A percentile compares a stretch with the other conserved stretches of the same genome.
Evolutionary conservation across 2,888 invertebrate species (phyloP).

Genomic region (Blera fallax): DNA sequence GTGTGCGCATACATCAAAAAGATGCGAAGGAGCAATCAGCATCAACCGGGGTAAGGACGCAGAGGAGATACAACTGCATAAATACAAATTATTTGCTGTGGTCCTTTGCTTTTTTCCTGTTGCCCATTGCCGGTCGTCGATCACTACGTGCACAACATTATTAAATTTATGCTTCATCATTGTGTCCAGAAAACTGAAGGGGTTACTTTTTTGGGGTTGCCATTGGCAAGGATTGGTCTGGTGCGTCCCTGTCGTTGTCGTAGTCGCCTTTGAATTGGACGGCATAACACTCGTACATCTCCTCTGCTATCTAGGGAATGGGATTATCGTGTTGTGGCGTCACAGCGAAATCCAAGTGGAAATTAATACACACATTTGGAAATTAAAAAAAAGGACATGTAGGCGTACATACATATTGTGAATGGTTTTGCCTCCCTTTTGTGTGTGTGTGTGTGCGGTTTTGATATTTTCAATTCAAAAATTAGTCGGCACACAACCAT

Average conservation of each 20-base stretch:
- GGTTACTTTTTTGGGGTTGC: background rate
- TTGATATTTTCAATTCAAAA: constrained; percentile 34
- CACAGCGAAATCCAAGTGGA: constrained; percentile 25
- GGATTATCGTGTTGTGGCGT: constrained; percentile 40
- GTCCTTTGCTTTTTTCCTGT: background rate
- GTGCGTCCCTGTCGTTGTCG: background rate
- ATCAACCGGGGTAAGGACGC: background rate
- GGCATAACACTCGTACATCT: background rate
- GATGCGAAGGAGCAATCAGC: background rate
- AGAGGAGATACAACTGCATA: constrained; percentile 11
- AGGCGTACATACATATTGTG: background rate
- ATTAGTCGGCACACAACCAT: constrained; percentile 17
- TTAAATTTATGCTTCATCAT: constrained; percentile 38
- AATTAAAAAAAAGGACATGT: constrained; percentile 20
- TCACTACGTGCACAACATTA: constrained; percentile 48
- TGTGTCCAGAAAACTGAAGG: background rate
- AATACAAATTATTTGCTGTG: constrained; percentile 30
- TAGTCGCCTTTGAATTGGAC: background rate
- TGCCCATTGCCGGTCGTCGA: constrained; percentile 18
- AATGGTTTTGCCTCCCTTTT: background rate
- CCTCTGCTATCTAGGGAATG: background rate
- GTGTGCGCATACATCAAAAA: background rate
- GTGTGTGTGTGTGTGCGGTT: constrained; percentile 2
- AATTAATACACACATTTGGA: constrained; percentile 27
- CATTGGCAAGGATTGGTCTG: background rate